Evolutionary conservation across 1,140 invertebrate species (phyloP).

Genomic region (Zaprionus inermis): DNA sequence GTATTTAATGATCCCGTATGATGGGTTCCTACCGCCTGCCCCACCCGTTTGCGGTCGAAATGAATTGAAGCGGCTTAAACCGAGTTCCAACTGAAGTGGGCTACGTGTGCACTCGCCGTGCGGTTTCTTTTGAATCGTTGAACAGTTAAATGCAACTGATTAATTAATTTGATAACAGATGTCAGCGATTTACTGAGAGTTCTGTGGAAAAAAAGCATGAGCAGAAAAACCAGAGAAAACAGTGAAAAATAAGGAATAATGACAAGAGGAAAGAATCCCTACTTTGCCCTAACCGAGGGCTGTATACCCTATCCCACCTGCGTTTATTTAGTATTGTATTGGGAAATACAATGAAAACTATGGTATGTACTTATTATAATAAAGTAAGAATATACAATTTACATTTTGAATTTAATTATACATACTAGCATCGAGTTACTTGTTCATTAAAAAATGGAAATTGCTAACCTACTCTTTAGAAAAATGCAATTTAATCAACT

Average conservation of each 20-base stretch:
- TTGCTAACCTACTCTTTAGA: too few relatives aligned
- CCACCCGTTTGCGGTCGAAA: not conserved
- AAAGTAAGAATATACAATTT: too few relatives aligned
- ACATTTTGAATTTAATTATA: too few relatives aligned
- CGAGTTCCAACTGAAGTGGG: not conserved
- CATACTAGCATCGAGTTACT: too few relatives aligned
- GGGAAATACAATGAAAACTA: too few relatives aligned
- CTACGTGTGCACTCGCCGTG: not conserved
- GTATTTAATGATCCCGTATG: not conserved
- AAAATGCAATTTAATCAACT: too few relatives aligned
- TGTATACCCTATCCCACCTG: not conserved
- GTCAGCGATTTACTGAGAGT: not conserved
- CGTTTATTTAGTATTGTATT: too few relatives aligned
- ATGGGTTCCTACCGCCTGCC: not conserved
- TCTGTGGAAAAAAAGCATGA: not conserved
- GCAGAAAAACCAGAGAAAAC: not conserved
- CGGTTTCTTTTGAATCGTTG: constrained; percentile 5
- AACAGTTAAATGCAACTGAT: constrained; percentile 4
- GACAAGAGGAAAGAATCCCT: not conserved
- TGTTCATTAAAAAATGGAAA: too few relatives aligned
- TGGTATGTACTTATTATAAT: too few relatives aligned
- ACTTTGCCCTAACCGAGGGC: not conserved
- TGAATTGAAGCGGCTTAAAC: not conserved
- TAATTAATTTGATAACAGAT: constrained; percentile 1
- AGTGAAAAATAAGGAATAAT: not conserved